Evolutionary conservation across 2,113 vertebrate species (phyloP).

Genomic region (Holacanthus passer): DNA sequence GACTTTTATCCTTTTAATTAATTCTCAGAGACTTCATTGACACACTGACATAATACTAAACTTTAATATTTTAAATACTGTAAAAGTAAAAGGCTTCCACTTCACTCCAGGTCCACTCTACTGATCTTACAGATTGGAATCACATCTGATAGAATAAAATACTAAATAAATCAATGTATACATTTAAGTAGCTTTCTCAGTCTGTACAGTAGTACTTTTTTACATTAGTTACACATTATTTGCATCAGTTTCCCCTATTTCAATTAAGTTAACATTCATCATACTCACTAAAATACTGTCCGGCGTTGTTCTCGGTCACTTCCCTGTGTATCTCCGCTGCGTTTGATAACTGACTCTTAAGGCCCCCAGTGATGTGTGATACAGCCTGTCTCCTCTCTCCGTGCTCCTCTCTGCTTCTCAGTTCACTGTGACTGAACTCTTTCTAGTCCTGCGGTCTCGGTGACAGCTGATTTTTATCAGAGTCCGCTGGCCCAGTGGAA

Average conservation of each 20-base stretch:
- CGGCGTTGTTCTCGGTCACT: conserved; percentile 20
- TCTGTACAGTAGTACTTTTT: neutral
- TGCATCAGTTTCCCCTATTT: neutral
- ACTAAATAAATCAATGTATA: neutral
- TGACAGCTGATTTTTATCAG: conserved; percentile 92
- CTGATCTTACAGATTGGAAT: neutral
- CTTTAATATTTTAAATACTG: neutral
- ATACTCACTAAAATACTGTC: conserved; percentile 70
- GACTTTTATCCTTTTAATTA: neutral
- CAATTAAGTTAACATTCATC: neutral
- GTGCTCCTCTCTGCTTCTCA: conserved; percentile 44
- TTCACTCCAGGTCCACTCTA: neutral
- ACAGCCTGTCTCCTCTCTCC: conserved; percentile 42
- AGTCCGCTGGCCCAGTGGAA: conserved; percentile 45
- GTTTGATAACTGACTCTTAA: conserved; percentile 13
- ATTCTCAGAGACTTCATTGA: neutral
- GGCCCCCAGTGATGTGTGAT: conserved; percentile 39
- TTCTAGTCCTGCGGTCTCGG: conserved; percentile 74
- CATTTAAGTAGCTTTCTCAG: neutral
- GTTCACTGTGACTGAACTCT: conserved; percentile 70
- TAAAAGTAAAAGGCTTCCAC: neutral
- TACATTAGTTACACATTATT: neutral
- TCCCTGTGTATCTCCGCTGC: conserved; percentile 32
- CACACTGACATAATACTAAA: neutral
- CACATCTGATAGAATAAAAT: neutral